phyloP scores from a whole-genome alignment of 2,888 invertebrate species.

The Hylaea fasciaria region DNA sequence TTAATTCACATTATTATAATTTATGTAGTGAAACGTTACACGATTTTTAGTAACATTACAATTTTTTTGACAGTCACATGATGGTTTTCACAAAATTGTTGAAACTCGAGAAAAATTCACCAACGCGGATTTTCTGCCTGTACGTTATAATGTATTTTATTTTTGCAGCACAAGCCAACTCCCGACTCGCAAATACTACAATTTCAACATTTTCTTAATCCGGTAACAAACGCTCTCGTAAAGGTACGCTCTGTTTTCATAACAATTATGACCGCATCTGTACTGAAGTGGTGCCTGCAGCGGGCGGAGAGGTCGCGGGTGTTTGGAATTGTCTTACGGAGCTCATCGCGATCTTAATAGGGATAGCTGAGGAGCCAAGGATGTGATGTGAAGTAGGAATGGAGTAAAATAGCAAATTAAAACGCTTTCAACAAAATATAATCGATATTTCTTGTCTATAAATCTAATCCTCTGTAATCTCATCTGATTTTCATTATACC shows the following conservation, averaged over 20 bases:
- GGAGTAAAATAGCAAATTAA: background rate
- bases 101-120: too few relatives aligned
- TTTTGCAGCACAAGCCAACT: background rate
- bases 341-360: conserved; percentile 42
- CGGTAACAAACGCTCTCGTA: conserved; percentile 22
- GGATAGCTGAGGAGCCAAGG: conserved; percentile 20
- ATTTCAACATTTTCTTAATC: conserved; percentile 21
- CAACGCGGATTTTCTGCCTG: too few relatives aligned
- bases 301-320: conserved; percentile 38
- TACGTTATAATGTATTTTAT: too few relatives aligned
- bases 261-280: conserved; percentile 38
- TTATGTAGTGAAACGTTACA: too few relatives aligned
- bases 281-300: conserved; percentile 26
- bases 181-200: conserved; percentile 7
- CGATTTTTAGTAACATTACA: too few relatives aligned
- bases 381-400: conserved; percentile 6
- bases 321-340: conserved; percentile 41
- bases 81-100: too few relatives aligned
- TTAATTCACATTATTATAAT: too few relatives aligned
- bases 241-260: conserved; percentile 32
- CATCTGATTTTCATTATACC: too few relatives aligned
- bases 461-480: too few relatives aligned
- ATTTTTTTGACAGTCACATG: too few relatives aligned
- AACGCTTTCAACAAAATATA: background rate
- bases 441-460: background rate